Evolutionary conservation across 2,113 vertebrate species (phyloP).

Genomic region (Lampris megalopsis): DNA sequence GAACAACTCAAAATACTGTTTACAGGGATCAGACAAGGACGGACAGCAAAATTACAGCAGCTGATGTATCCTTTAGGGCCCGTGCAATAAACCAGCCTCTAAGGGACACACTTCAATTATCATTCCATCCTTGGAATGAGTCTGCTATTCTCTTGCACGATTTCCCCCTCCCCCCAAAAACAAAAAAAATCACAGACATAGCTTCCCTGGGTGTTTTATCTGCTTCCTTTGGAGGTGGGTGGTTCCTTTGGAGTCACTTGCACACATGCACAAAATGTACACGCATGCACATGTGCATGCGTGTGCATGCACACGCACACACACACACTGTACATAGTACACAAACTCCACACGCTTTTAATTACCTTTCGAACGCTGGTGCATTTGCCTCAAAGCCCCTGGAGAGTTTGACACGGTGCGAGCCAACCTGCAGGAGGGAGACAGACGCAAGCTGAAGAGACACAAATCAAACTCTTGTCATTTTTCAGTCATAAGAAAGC

Average conservation of each 20-base stretch:
- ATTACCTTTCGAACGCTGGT: constrained; percentile 97
- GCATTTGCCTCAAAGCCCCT: constrained; percentile 97
- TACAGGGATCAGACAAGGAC: not conserved
- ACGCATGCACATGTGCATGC: not conserved
- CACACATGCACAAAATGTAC: not conserved
- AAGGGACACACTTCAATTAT: not conserved
- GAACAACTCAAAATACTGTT: too few relatives aligned
- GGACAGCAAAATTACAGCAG: not conserved
- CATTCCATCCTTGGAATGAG: not conserved
- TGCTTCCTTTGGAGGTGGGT: not conserved
- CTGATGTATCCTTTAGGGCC: too few relatives aligned
- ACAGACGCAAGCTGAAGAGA: constrained; percentile 36
- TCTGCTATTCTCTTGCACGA: not conserved
- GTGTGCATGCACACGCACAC: not conserved
- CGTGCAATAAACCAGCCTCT: not conserved
- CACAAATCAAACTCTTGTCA: constrained; percentile 24
- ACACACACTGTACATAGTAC: not conserved
- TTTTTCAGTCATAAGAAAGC: constrained; percentile 1
- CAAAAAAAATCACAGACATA: not conserved
- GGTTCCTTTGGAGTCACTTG: constrained; percentile 3
- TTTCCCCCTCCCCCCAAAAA: not conserved
- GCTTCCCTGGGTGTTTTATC: not conserved
- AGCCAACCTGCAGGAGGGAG: constrained; percentile 88
- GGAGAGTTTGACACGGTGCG: constrained; percentile 98
- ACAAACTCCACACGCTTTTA: constrained; percentile 17